Evolutionary conservation across 2,113 vertebrate genomes (phyloP).

Genomic region (Merops nubicus): DNA sequence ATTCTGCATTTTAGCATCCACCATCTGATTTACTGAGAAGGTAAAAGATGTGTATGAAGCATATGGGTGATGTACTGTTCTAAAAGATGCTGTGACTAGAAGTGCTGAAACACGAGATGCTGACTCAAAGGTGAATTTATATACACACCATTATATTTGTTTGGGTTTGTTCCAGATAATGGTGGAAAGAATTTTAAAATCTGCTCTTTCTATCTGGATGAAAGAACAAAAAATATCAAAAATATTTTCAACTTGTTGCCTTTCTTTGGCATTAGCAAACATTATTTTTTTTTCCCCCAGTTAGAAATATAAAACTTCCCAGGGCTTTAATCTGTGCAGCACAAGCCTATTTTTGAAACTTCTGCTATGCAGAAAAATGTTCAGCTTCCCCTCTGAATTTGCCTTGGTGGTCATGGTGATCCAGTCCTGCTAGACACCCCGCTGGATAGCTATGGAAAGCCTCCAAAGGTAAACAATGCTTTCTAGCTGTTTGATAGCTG

Average conservation of each 20-base stretch:
- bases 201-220: background rate
- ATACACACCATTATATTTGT: constrained; percentile 27
- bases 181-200: background rate
- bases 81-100: constrained; percentile 44
- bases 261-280: background rate
- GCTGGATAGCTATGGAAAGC: background rate
- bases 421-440: background rate
- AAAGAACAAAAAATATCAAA: constrained; percentile 1
- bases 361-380: background rate
- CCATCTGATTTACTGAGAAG: constrained; percentile 41
- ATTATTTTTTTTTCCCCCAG: background rate
- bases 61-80: constrained; percentile 45
- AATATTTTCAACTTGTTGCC: background rate
- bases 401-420: background rate
- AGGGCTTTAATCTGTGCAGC: background rate
- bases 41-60: background rate
- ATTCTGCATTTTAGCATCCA: constrained; percentile 12
- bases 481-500: background rate
- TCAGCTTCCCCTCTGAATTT: background rate
- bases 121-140: constrained; percentile 71
- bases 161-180: constrained; percentile 44
- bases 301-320: background rate
- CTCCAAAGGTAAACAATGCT: background rate
- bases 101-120: constrained; percentile 67
- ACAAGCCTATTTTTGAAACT: background rate